Conservation (phyloP, 1,140 invertebrate species). For the Euwallacea fornicatus region DNA sequence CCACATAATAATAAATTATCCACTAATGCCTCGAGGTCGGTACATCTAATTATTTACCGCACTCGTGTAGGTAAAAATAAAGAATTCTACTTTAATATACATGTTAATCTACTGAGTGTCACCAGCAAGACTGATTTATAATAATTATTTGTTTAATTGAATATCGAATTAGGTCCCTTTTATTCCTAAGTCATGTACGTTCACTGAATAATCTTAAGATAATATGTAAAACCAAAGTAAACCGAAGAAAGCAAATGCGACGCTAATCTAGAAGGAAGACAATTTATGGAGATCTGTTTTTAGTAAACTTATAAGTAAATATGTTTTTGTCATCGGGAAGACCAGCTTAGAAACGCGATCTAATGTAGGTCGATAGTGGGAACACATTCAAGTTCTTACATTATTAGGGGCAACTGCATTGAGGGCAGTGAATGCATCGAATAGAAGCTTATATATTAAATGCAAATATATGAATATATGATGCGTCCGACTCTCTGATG, state of each 20-base stretch:
- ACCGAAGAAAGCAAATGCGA: conserved; percentile 30
- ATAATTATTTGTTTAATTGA: conserved; percentile 30
- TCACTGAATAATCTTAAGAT: conserved; percentile 35
- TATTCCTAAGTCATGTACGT: conserved; percentile 21
- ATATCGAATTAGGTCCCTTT: conserved; percentile 23
- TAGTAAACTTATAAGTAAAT: neutral
- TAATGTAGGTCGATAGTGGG: too few relatives aligned
- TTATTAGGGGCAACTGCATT: too few relatives aligned
- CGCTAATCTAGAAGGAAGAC: conserved; percentile 34
- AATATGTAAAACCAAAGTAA: conserved; percentile 36
- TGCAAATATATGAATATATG: too few relatives aligned
- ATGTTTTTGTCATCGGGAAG: too few relatives aligned
- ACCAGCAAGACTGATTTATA: conserved; percentile 25
- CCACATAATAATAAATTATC: too few relatives aligned
- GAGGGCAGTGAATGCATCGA: too few relatives aligned
- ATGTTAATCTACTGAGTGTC: neutral
- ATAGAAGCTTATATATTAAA: too few relatives aligned
- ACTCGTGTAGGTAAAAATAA: too few relatives aligned
- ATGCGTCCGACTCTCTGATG: too few relatives aligned
- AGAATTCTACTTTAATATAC: neutral
- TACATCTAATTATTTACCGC: neutral
- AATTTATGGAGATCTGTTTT: conserved; percentile 25
- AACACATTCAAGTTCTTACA: too few relatives aligned
- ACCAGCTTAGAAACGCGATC: too few relatives aligned
- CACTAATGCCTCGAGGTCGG: too few relatives aligned